Evolutionary conservation across 2,797 vertebrate genomes (phyloP), one percentile per base, ranked within the genome.

Genomic region (Trematomus bernacchii): DNA sequence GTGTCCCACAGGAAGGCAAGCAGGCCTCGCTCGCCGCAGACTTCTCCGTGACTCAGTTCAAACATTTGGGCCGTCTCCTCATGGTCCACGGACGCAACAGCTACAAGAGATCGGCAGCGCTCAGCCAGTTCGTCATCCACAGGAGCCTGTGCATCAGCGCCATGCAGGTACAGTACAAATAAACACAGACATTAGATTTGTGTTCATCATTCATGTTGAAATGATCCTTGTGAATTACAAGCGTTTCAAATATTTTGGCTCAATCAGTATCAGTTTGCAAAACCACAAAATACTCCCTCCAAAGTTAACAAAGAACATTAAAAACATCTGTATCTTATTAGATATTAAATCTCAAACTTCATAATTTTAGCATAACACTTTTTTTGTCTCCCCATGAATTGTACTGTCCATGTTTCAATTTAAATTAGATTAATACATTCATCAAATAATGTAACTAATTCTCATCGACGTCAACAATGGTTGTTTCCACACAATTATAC

Each of bases 81-180:
- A 99, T 99, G 98, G 98, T 99, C 44, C 98, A 99, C 0, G 98
- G 98, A 16, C 94, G 98, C 23, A 99, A 99, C 95, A 99, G 98
- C 93, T 99, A 99, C 95, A 99, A 99, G 83, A 93, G 98, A 7
- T 98, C 98, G 0, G 98, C 98, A 0, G 98, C 97, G 7, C 97
- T 99, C 90, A 99, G 98, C 90, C 98, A 99, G 94, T 99, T 99
- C 10, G 98, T 99, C 74, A 99, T 99, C 92, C 98, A 99, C 93
- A 94, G 98, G 85, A 99, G 98, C 90, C 92, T 99, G 61, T 99
- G 97, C 90, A 99, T 99, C 92, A 99, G 97, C 87, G 97, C 98
- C 85, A 99, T 99, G 98, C 98, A 99, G 98, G 98, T 99, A 94
- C 63, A 53, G 19, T 13, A 0, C 21, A n/a, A 4, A 51, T 27